Base-by-base conservation (phyloP, 1,140 invertebrate genomes). In the Daktulosphaira vitifoliae region DNA sequence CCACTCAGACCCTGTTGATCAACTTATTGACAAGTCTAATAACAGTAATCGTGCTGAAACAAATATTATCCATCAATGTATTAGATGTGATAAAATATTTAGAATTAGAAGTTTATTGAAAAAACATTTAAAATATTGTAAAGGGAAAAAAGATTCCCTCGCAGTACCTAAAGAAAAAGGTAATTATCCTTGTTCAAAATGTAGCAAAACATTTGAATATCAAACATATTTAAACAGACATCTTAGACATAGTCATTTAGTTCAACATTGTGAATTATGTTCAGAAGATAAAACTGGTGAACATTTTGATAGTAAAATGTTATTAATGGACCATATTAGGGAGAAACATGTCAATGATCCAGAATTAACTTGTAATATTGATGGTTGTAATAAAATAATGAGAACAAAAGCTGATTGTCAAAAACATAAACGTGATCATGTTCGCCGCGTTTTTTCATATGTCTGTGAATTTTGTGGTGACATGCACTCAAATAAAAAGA, bases 381-480 rank as follows among this genome's bases (percentile, higher is more conserved):
- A 65, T 2, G 76, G 74, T 26, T 83, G 82, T 68, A 76, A 75
- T 6, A 81, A 81, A 68, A 73, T 82, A 0, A 76, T 84, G 29
- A 73, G 82, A 9, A 79, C 77, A 0, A 79, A 78, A 66, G 76
- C 77, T 18, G 81, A 82, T 70, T 68, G 81, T 2, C 74, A 78
- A 23, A 72, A 74, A 6, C 82, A 83, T 70, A 72, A 74, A 22
- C 75, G 76, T 23, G 79, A 82, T 68, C 81, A 83, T 67, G 75
- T 76, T 18, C 74, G 76, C 68, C 74, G 74, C 15, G 72, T 71
- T 2, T 76, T 73, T 18, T 76, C 77, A 0, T 78, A 79, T 52
- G 76, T 81, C n/a, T 83, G 82, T 66, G 79, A 81, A 59, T 81
- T 81, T 66, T 83, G 82, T 66, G 82, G 78, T 3, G 82, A 83